Conservation (phyloP, 2,797 vertebrate genomes). For the Phalloptychus januarius region DNA sequence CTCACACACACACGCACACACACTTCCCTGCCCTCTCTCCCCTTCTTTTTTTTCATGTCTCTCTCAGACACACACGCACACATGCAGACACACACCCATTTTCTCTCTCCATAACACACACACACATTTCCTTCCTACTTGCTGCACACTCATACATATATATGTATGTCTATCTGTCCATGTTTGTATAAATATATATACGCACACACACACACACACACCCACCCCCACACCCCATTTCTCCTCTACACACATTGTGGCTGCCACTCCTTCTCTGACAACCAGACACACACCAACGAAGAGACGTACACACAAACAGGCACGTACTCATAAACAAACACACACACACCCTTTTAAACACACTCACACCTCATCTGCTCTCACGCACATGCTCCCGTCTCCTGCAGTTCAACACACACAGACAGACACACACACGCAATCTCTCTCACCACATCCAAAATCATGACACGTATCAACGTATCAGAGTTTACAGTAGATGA, state of each 20-base stretch:
- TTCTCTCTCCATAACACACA: constrained; percentile 4
- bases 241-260: constrained; percentile 9
- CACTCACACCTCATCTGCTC: constrained; percentile 53
- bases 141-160: neutral
- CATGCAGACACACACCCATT: constrained; percentile 50
- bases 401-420: constrained; percentile 50
- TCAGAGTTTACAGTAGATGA: neutral
- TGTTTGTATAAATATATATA: constrained; percentile 5
- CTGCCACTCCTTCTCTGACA: constrained; percentile 32
- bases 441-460: neutral
- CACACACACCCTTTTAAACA: constrained; percentile 50
- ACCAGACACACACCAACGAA: constrained; percentile 29
- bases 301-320: constrained; percentile 13
- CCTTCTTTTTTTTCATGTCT: constrained; percentile 60
- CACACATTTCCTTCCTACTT: constrained; percentile 1
- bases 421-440: neutral
- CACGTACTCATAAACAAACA: constrained; percentile 16
- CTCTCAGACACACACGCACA: constrained; percentile 68
- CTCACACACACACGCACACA: constrained; percentile 37
- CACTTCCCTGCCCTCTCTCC: constrained; percentile 65
- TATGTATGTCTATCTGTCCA: neutral
- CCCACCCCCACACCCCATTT: neutral
- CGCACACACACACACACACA: neutral
- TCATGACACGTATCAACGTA: neutral
- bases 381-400: constrained; percentile 63